Percentiles rank a stretch among this genome's conserved stretches.
phyloP scores from a whole-genome alignment of 2,797 vertebrate species.

The Macroramphosus scolopax region DNA sequence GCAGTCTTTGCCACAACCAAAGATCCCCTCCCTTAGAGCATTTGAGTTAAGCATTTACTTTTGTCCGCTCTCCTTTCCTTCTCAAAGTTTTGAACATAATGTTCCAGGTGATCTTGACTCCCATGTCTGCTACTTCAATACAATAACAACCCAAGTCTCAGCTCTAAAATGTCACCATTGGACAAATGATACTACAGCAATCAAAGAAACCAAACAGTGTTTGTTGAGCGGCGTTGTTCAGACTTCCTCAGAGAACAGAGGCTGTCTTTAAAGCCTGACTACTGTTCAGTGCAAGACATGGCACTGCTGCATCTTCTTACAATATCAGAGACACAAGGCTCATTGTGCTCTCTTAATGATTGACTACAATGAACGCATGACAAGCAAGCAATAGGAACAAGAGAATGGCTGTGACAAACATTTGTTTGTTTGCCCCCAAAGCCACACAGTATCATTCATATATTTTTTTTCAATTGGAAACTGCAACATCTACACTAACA shows the following conservation, averaged over 20 bases:
- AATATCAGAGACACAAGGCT: conserved; percentile 47
- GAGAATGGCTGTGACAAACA: conserved; percentile 12
- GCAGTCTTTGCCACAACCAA: conserved; percentile 4
- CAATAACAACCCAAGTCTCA: neutral
- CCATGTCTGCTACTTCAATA: neutral
- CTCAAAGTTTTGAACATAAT: conserved; percentile 18
- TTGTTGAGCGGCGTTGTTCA: conserved; percentile 20
- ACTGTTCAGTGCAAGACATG: conserved; percentile 44
- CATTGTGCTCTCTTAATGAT: conserved; percentile 63
- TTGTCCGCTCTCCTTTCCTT: conserved; percentile 14
- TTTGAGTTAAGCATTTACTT: conserved; percentile 58
- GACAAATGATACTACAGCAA: neutral
- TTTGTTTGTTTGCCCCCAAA: too few species aligned
- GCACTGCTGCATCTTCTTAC: conserved; percentile 40
- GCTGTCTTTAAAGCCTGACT: too few species aligned
- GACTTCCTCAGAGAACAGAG: conserved; percentile 46
- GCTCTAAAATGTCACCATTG: neutral
- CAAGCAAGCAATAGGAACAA: conserved; percentile 26
- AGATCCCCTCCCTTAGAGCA: neutral
- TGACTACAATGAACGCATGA: conserved; percentile 40
- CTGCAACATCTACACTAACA: neutral
- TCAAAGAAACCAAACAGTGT: neutral
- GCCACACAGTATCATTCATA: neutral
- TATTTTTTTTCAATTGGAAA: neutral
- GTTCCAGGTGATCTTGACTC: conserved; percentile 1